Evolutionary conservation across 2,797 vertebrate species (phyloP).

Genomic region (Peromyscus attwateri): DNA sequence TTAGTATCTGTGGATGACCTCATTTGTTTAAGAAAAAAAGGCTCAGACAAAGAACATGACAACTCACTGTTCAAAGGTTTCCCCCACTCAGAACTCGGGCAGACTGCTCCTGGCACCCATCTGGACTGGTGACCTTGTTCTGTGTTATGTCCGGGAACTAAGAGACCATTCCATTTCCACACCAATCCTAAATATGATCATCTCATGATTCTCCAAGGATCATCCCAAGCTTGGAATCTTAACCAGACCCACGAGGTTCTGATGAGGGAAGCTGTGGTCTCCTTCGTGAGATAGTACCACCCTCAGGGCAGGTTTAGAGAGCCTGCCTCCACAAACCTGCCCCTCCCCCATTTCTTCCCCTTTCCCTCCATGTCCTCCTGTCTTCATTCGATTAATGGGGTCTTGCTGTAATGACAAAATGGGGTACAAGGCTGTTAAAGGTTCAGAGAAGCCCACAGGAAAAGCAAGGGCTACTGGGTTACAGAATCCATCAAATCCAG

Average conservation of each 20-base stretch:
- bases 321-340: not conserved
- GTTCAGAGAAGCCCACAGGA: not conserved
- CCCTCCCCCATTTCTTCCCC: not conserved
- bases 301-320: not conserved
- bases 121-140: not conserved
- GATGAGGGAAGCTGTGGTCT: not conserved
- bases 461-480: not conserved
- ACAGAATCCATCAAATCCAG: constrained; percentile 18
- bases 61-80: not conserved
- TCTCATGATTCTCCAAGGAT: not conserved
- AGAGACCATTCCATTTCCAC: not conserved
- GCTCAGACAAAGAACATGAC: not conserved
- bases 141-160: not conserved
- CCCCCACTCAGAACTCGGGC: not conserved
- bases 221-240: not conserved
- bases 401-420: not conserved
- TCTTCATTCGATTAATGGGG: not conserved
- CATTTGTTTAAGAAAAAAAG: not conserved
- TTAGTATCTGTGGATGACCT: not conserved
- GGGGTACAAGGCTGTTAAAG: not conserved
- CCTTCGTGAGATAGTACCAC: rapidly evolving
- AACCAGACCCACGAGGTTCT: not conserved
- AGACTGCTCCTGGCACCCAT: rapidly evolving
- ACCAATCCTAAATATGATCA: not conserved
- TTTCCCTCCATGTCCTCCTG: not conserved